These are phyloP conservation scores for Brachionus rubens DNA, from an alignment of 1,140 invertebrate genomes.

Conservation along the genomic window DNA sequence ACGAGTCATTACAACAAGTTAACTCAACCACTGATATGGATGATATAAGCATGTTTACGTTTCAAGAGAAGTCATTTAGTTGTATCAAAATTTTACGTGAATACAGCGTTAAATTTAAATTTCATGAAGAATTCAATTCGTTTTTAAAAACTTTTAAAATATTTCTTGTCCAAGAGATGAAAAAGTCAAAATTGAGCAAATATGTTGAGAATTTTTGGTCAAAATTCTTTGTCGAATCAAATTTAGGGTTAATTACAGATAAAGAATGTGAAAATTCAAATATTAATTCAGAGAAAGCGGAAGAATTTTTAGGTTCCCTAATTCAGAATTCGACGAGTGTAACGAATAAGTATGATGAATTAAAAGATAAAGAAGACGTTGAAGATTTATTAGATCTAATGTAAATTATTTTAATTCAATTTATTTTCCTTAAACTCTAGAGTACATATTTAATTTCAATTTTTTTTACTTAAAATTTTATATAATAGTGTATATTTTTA, in stretches of 20 bases:
- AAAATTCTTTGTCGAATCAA: constrained; percentile 10
- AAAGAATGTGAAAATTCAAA: constrained; percentile 8
- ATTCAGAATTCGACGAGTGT: background rate
- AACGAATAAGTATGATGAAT: background rate
- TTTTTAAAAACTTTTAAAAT: constrained; percentile 39
- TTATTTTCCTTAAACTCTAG: too few relatives aligned
- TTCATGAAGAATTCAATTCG: background rate
- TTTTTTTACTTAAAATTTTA: too few relatives aligned
- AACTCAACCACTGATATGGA: constrained; percentile 3
- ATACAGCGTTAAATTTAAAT: constrained; percentile 26
- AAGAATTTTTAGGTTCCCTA: constrained; percentile 13
- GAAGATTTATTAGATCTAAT: constrained; percentile 45
- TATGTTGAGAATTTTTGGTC: constrained; percentile 39
- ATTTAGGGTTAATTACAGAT: background rate
- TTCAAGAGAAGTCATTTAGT: constrained; percentile 36
- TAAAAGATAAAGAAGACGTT: constrained; percentile 24
- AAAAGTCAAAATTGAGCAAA: constrained; percentile 4
- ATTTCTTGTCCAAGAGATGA: background rate
- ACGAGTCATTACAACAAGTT: constrained; percentile 23
- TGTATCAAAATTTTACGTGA: constrained; percentile 26
- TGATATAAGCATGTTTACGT: background rate
- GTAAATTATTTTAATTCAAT: constrained; percentile 5
- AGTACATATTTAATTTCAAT: too few relatives aligned
- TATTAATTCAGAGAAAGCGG: background rate
- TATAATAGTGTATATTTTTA: too few relatives aligned